Evolutionary conservation across 2,797 vertebrate species (phyloP).

Genomic region (Pseudochaenichthys georgianus): DNA sequence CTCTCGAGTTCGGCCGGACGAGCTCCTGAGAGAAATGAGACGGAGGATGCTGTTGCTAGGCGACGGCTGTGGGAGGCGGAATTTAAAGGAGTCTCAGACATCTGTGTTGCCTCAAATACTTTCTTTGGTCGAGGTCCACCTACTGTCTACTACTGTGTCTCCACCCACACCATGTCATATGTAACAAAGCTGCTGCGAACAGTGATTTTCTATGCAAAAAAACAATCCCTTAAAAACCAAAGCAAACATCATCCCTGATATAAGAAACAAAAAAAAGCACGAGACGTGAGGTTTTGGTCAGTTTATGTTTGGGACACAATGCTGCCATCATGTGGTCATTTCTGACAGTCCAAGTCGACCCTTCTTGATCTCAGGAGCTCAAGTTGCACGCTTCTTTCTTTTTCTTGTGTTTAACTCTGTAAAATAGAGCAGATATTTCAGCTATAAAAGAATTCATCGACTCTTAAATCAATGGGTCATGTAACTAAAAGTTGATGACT

Average conservation of each 20-base stretch:
- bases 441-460: neutral
- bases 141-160: no score
- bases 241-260: neutral
- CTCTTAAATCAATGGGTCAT: neutral
- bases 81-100: constrained; percentile 22
- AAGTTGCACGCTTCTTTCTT: constrained; percentile 24
- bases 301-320: neutral
- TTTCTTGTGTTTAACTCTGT: constrained; percentile 47
- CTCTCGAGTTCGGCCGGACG: constrained; percentile 21
- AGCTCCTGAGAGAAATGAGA: constrained; percentile 19
- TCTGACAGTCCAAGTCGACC: neutral
- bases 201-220: no score
- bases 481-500: constrained; percentile 15
- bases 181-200: neutral
- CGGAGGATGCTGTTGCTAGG: constrained; percentile 66
- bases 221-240: neutral
- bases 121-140: neutral
- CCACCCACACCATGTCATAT: neutral
- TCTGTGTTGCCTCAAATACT: neutral
- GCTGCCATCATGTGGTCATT: constrained; percentile 64
- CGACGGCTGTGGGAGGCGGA: constrained; percentile 42
- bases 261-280: neutral
- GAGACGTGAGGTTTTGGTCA: neutral
- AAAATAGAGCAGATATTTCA: neutral
- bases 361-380: constrained; percentile 9